A percentile compares a stretch with the other conserved stretches of the same genome.
Evolutionary conservation across 2,888 invertebrate species (phyloP).

Genomic region (Blera fallax): DNA sequence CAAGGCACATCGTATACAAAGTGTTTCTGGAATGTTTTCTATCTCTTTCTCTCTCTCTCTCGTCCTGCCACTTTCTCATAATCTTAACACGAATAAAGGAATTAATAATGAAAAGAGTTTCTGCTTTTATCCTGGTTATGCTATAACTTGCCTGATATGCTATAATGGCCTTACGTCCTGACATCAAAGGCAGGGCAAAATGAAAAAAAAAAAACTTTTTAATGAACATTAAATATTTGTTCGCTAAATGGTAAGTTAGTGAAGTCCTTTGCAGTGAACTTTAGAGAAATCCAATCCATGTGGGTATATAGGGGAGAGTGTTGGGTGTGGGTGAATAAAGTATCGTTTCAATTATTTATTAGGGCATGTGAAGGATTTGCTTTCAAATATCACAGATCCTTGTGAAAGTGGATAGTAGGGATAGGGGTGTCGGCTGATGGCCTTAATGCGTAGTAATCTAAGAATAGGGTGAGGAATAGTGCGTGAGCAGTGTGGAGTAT

Average conservation of each 20-base stretch:
- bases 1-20: background rate
- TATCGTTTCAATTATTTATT: slow-evolving; percentile 1
- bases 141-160: background rate
- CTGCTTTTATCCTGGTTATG: background rate
- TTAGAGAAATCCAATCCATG: slow-evolving; percentile 7
- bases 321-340: background rate
- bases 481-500: too few relatives aligned
- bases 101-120: slow-evolving; percentile 26
- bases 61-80: too few relatives aligned
- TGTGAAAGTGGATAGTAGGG: background rate
- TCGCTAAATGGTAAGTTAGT: slow-evolving; percentile 20
- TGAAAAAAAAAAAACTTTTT: background rate
- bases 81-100: slow-evolving; percentile 10
- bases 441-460: background rate
- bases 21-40: background rate
- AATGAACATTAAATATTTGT: slow-evolving; percentile 41
- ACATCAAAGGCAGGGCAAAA: background rate
- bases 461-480: background rate
- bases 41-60: background rate
- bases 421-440: background rate
- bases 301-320: background rate
- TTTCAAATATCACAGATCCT: background rate
- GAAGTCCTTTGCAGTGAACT: slow-evolving; percentile 7
- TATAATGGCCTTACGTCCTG: background rate
- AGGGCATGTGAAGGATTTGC: background rate